Percentiles rank a stretch among this genome's conserved stretches.
phyloP scores from a whole-genome alignment of 2,888 invertebrate genomes.

The Emmelina monodactyla region DNA sequence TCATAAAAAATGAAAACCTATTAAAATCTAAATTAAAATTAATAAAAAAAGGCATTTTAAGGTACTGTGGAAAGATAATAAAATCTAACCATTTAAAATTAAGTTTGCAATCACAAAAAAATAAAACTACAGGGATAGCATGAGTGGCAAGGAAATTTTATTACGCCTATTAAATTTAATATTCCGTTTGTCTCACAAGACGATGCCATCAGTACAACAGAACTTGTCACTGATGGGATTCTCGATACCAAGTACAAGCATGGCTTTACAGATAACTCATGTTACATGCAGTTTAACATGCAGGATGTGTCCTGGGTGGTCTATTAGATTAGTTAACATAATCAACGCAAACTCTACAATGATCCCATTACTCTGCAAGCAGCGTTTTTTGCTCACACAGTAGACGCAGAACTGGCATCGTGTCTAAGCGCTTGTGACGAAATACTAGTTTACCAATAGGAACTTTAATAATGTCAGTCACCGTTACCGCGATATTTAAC shows the following conservation, averaged over 20 bases:
- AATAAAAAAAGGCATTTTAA: too few species aligned
- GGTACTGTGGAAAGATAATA: too few species aligned
- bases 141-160: too few species aligned
- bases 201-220: conserved; percentile 21
- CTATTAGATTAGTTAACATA: conserved; percentile 23
- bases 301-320: conserved; percentile 22
- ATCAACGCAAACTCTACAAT: background rate
- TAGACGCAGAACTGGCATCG: background rate
- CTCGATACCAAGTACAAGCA: conserved; percentile 29
- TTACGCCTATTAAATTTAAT: conserved; percentile 6
- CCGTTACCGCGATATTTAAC: too few species aligned
- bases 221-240: conserved; percentile 18
- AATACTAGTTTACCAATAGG: conserved; percentile 37
- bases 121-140: too few species aligned
- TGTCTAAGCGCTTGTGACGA: conserved; percentile 27
- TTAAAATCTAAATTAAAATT: too few species aligned
- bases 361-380: conserved; percentile 3
- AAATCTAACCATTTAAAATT: too few species aligned
- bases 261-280: conserved; percentile 23
- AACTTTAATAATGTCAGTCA: conserved; percentile 27
- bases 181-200: conserved; percentile 27
- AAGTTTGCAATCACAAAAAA: too few species aligned
- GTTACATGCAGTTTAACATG: background rate
- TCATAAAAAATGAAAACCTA: too few species aligned
- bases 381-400: background rate